A percentile compares a stretch with the other conserved stretches of the same genome.
Conservation (phyloP, 1,140 invertebrate genomes). For the Saccostrea cuccullata region DNA sequence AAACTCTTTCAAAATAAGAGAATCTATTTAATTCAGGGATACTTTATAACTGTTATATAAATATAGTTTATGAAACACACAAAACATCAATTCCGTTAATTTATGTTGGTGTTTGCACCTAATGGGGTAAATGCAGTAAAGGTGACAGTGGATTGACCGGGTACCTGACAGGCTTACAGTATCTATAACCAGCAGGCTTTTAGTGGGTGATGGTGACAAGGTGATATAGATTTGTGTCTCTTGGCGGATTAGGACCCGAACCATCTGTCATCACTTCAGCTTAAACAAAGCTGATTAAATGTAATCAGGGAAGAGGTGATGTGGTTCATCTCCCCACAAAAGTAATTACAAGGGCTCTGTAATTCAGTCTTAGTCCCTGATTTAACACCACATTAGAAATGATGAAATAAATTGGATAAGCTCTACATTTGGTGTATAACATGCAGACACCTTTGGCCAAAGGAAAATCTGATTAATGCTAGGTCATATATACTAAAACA, state of each 20-base stretch:
- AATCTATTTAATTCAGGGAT: too few species aligned
- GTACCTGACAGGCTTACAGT: background rate
- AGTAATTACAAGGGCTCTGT: slow-evolving; percentile 24
- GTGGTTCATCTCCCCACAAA: background rate
- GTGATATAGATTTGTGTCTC: slow-evolving; percentile 31
- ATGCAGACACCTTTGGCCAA: background rate
- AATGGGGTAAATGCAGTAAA: background rate
- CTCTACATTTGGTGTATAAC: background rate
- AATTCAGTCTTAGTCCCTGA: background rate
- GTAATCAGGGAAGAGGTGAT: slow-evolving; percentile 12
- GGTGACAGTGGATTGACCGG: background rate
- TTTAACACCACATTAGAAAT: slow-evolving; percentile 3
- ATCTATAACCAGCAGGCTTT: background rate
- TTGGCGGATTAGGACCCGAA: slow-evolving; percentile 12
- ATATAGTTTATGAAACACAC: too few species aligned
- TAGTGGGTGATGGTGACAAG: slow-evolving; percentile 7
- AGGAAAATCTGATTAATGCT: background rate
- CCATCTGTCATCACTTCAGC: slow-evolving; percentile 26
- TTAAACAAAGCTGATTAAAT: slow-evolving; percentile 36
- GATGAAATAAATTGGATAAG: background rate
- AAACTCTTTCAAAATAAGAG: too few species aligned
- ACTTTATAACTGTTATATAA: too few species aligned
- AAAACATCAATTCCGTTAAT: too few species aligned
- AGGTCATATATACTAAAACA: background rate
- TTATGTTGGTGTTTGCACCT: too few species aligned